Conservation (phyloP, 1,140 invertebrate genomes). For the Heliothis virescens region DNA sequence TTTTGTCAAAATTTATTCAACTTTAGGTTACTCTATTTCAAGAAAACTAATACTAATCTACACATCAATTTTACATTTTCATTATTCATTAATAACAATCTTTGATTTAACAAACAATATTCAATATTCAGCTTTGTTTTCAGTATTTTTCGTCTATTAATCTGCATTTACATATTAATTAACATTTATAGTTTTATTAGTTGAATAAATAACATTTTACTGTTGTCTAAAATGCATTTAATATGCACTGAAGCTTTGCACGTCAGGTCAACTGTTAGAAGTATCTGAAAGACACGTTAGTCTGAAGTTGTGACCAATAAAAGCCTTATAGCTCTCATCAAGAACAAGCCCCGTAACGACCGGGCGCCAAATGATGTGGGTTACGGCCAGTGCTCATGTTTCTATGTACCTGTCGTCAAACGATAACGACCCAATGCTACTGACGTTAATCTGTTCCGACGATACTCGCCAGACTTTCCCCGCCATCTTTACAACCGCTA, state of each 20-base stretch:
- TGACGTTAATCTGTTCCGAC: conserved; percentile 72
- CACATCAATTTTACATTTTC: conserved; percentile 40
- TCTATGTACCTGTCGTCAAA: conserved; percentile 66
- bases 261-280: conserved; percentile 36
- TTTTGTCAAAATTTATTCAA: background rate
- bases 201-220: conserved; percentile 35
- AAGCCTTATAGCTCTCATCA: conserved; percentile 69
- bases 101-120: conserved; percentile 18
- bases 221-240: conserved; percentile 35
- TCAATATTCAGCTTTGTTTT: conserved; percentile 10
- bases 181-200: background rate
- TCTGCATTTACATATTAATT: conserved; percentile 2
- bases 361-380: conserved; percentile 67
- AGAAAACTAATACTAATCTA: conserved; percentile 32
- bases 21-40: conserved; percentile 4
- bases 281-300: conserved; percentile 51
- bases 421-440: conserved; percentile 69
- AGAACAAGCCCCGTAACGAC: conserved; percentile 64
- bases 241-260: conserved; percentile 36
- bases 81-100: conserved; percentile 40
- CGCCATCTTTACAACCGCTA: conserved; percentile 66
- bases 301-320: conserved; percentile 67
- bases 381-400: conserved; percentile 63
- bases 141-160: conserved; percentile 7
- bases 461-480: conserved; percentile 65